Evolutionary conservation across 2,797 vertebrate genomes (phyloP).

Genomic region (Toxotes lorentzi): DNA sequence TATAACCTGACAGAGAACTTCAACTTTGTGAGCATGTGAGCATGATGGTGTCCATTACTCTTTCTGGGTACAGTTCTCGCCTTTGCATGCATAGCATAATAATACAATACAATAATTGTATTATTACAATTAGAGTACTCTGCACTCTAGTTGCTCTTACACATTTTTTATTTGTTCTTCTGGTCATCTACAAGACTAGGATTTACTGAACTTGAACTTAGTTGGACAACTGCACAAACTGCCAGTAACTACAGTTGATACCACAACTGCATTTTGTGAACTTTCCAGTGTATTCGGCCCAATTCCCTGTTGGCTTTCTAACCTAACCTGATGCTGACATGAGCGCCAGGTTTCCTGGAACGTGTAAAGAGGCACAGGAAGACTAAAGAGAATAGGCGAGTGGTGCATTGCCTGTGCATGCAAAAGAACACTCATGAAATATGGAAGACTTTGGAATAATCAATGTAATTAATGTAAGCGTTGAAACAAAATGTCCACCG

Average conservation of each 20-base stretch:
- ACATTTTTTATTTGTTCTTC: neutral
- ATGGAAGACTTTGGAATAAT: slow-evolving; percentile 77
- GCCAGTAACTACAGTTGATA: neutral
- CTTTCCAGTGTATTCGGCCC: slow-evolving; percentile 57
- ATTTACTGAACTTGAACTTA: slow-evolving; percentile 13
- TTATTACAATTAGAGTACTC: no score
- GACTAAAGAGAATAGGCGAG: slow-evolving; percentile 82
- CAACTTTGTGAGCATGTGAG: neutral
- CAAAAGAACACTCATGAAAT: slow-evolving; percentile 80
- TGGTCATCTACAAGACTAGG: neutral
- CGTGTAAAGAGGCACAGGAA: slow-evolving; percentile 70
- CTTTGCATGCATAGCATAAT: no score
- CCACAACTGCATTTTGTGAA: slow-evolving; percentile 55
- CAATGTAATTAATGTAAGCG: slow-evolving; percentile 79
- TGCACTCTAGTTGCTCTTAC: neutral
- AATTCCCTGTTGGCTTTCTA: slow-evolving; percentile 55
- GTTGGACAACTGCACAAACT: slow-evolving; percentile 29
- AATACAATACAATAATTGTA: no score
- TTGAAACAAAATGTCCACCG: slow-evolving; percentile 78
- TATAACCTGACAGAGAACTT: neutral
- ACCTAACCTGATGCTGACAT: slow-evolving; percentile 61
- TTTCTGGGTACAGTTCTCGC: no score
- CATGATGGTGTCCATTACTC: no score
- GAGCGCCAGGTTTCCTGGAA: slow-evolving; percentile 71
- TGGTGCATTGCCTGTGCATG: slow-evolving; percentile 48